Conservation (phyloP, 1,140 invertebrate species). For the Panulirus ornatus region DNA sequence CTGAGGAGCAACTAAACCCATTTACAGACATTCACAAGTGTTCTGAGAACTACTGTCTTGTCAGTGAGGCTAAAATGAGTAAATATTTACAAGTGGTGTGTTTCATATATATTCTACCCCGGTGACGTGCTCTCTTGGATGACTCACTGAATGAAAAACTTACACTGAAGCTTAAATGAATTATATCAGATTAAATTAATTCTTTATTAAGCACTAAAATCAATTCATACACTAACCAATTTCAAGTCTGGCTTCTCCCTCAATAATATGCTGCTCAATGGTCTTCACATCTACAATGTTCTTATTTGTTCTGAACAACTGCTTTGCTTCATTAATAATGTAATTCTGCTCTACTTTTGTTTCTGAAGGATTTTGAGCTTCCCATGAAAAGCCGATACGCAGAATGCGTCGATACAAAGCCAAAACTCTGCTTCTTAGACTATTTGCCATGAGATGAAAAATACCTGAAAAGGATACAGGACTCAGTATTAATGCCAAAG, state of each 20-base stretch:
- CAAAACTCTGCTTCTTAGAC: not conserved
- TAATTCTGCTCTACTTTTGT: not conserved
- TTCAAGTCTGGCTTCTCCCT: not conserved
- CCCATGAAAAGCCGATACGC: not conserved
- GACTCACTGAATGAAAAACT: not conserved
- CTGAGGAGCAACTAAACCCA: too few species aligned
- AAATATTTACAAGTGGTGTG: too few species aligned
- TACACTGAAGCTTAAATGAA: too few species aligned
- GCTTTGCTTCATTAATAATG: not conserved
- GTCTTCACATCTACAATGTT: not conserved
- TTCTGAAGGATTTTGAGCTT: not conserved
- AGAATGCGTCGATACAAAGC: not conserved
- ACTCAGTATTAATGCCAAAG: too few species aligned
- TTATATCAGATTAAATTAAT: not conserved
- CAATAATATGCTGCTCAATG: not conserved
- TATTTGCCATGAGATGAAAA: not conserved
- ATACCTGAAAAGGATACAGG: not conserved
- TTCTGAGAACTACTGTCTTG: too few species aligned
- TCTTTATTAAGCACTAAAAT: not conserved
- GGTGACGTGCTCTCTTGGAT: too few species aligned
- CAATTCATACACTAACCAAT: not conserved
- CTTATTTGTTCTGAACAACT: not conserved
- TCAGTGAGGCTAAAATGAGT: too few species aligned
- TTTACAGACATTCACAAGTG: too few species aligned
- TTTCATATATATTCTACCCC: too few species aligned